Conservation (phyloP, 2,113 vertebrate genomes). For the Xiphophorus maculatus region DNA sequence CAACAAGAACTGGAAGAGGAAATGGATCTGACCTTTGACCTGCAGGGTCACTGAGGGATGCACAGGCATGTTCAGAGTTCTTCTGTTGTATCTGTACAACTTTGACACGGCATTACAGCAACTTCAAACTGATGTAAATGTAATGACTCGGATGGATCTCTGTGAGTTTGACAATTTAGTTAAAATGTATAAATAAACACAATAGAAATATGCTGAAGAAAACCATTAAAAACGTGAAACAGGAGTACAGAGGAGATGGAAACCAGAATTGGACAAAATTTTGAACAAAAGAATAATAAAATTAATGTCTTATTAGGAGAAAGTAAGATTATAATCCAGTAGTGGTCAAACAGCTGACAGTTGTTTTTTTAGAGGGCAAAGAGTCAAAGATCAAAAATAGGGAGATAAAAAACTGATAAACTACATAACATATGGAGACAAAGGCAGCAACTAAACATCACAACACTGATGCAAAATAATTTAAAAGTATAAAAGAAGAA, state of each 20-base stretch:
- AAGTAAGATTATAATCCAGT: too few species aligned
- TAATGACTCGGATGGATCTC: neutral
- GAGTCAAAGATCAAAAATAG: too few species aligned
- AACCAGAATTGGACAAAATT: neutral
- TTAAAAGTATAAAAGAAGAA: neutral
- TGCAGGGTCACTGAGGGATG: neutral
- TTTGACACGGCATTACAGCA: neutral
- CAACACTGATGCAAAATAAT: neutral
- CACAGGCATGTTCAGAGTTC: neutral
- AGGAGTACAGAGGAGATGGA: neutral
- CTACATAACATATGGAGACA: too few species aligned
- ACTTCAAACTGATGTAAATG: neutral
- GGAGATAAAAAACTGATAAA: too few species aligned
- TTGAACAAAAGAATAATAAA: neutral
- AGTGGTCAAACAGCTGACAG: too few species aligned
- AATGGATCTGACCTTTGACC: conserved; percentile 1
- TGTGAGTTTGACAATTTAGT: neutral
- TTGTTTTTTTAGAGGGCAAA: too few species aligned
- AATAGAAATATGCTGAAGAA: neutral
- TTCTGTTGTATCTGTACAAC: neutral
- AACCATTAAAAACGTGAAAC: neutral
- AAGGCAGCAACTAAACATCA: neutral
- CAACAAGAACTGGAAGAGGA: neutral
- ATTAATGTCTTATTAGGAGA: too few species aligned
- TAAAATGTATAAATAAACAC: neutral